Conservation (phyloP, 2,113 vertebrate genomes). For the Crocuta crocuta region DNA sequence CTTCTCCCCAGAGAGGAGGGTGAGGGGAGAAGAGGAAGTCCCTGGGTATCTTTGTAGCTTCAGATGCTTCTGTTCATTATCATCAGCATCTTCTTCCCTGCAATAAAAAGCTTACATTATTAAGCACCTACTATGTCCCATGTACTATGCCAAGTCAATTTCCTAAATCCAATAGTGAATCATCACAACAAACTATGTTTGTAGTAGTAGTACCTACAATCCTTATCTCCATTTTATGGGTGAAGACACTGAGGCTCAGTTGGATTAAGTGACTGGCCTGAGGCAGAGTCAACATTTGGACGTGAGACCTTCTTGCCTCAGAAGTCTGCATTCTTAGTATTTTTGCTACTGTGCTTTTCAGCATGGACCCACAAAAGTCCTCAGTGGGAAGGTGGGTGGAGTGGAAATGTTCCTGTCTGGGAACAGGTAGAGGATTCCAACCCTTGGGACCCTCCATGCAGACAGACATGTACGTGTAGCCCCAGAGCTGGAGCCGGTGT, state of each 20-base stretch:
- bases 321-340: not conserved
- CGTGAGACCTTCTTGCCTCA: not conserved
- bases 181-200: not conserved
- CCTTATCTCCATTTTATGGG: not conserved
- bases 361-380: too few relatives aligned
- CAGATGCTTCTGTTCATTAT: not conserved
- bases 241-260: not conserved
- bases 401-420: not conserved
- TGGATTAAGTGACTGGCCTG: not conserved
- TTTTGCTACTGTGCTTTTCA: not conserved
- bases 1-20: constrained; percentile 54
- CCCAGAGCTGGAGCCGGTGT: too few relatives aligned
- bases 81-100: not conserved
- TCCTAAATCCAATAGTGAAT: not conserved
- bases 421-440: not conserved
- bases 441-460: not conserved
- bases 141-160: not conserved
- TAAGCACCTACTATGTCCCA: constrained; percentile 47
- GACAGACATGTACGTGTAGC: not conserved
- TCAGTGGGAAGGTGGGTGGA: not conserved
- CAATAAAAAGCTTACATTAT: constrained; percentile 1
- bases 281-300: not conserved
- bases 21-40: not conserved
- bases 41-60: not conserved
- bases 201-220: too few relatives aligned